These are phyloP conservation scores for Catostomus latipinnis DNA, from an alignment of 2,797 vertebrate species.

Conservation along the genomic window DNA sequence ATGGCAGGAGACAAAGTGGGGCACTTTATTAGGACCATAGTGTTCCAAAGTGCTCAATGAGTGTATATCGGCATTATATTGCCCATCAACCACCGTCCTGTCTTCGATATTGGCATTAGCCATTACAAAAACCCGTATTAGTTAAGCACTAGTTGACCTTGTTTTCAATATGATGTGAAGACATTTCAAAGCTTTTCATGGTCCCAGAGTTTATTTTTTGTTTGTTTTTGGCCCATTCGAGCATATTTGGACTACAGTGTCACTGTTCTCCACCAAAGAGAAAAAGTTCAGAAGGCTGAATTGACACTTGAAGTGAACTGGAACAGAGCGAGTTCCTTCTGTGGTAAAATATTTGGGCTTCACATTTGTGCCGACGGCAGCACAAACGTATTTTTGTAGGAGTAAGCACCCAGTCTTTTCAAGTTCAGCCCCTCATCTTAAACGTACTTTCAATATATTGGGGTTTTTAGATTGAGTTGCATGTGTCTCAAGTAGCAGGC, in stretches of 20 bases:
- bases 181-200: background rate
- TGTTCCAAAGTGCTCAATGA: too few species aligned
- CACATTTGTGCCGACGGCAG: conserved; percentile 71
- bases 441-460: conserved; percentile 64
- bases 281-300: conserved; percentile 56
- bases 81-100: too few species aligned
- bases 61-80: too few species aligned
- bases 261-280: conserved; percentile 59
- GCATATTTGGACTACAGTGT: conserved; percentile 48
- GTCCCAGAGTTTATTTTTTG: conserved; percentile 60
- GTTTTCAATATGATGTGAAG: conserved; percentile 1
- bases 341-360: conserved; percentile 68
- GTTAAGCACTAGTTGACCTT: background rate
- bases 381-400: conserved; percentile 72
- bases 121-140: too few species aligned
- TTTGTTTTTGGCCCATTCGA: conserved; percentile 60
- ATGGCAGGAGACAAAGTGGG: too few species aligned
- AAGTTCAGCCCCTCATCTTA: conserved; percentile 72
- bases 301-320: conserved; percentile 53
- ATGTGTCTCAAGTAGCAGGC: conserved; percentile 59
- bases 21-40: too few species aligned
- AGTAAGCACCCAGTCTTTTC: conserved; percentile 71
- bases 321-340: conserved; percentile 61
- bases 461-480: conserved; percentile 69
- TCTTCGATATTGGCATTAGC: too few species aligned